Evolutionary conservation across 2,888 invertebrate species (phyloP).

Genomic region (Pinctada fucata): DNA sequence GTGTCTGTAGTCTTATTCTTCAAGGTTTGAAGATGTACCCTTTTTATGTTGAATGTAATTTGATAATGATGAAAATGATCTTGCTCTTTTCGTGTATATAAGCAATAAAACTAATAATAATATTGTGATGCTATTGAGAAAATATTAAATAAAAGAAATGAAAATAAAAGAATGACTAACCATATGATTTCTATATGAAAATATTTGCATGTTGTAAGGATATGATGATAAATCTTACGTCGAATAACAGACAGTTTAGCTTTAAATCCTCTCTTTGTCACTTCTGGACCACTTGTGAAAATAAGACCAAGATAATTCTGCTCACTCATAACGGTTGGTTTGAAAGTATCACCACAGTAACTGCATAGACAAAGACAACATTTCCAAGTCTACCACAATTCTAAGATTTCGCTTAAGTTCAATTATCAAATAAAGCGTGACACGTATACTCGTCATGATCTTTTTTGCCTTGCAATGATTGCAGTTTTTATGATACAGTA

Average conservation of each 20-base stretch:
- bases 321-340: conserved; percentile 25
- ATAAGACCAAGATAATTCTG: conserved; percentile 29
- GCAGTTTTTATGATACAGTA: too few species aligned
- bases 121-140: too few species aligned
- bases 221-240: conserved; percentile 1
- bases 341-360: conserved; percentile 34
- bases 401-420: neutral
- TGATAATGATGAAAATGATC: too few species aligned
- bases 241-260: conserved; percentile 22
- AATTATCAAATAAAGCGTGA: neutral
- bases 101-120: too few species aligned
- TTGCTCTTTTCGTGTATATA: too few species aligned
- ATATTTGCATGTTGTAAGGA: too few species aligned
- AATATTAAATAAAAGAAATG: too few species aligned
- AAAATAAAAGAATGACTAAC: too few species aligned
- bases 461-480: neutral
- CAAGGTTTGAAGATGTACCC: too few species aligned
- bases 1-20: too few species aligned
- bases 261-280: conserved; percentile 30
- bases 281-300: conserved; percentile 23
- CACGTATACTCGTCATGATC: neutral
- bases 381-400: neutral
- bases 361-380: conserved; percentile 9
- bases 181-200: too few species aligned
- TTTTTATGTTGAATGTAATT: too few species aligned